Percentiles rank a stretch among this genome's conserved stretches.
phyloP scores from a whole-genome alignment of 2,888 invertebrate genomes.

The Neoitamus cyanurus region DNA sequence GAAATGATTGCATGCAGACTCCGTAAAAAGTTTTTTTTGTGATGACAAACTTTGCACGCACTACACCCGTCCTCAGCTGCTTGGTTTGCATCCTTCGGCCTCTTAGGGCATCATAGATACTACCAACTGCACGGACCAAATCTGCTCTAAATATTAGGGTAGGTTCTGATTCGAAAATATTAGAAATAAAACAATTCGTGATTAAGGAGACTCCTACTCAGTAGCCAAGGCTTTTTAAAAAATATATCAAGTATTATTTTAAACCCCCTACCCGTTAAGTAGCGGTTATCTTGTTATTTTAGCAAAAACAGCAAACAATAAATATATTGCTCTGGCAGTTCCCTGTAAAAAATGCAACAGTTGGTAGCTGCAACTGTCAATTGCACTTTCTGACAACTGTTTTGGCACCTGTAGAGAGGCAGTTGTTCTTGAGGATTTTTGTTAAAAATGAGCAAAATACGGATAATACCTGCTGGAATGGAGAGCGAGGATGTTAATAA shows the following conservation, averaged over 20 bases:
- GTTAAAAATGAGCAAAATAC: slow-evolving; percentile 39
- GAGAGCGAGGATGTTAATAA: slow-evolving; percentile 57
- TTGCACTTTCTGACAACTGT: background rate
- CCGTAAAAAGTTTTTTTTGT: background rate
- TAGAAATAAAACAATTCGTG: no score
- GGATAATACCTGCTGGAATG: slow-evolving; percentile 60
- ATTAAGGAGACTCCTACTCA: no score
- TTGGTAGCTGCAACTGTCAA: background rate
- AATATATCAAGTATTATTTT: no score
- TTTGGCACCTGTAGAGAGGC: background rate
- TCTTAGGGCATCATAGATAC: background rate
- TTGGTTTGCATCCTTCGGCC: background rate
- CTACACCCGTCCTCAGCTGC: background rate
- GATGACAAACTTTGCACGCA: background rate
- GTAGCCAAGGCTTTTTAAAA: no score
- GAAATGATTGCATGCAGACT: background rate
- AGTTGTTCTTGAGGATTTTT: background rate
- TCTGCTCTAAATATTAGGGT: background rate
- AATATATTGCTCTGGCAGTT: background rate
- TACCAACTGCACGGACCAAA: background rate
- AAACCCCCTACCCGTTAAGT: no score
- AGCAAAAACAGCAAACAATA: background rate
- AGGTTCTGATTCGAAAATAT: background rate
- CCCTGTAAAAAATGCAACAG: background rate
- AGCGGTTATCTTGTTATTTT: background rate